Conservation (phyloP, 2,888 invertebrate genomes). For the Fragum fragum region DNA sequence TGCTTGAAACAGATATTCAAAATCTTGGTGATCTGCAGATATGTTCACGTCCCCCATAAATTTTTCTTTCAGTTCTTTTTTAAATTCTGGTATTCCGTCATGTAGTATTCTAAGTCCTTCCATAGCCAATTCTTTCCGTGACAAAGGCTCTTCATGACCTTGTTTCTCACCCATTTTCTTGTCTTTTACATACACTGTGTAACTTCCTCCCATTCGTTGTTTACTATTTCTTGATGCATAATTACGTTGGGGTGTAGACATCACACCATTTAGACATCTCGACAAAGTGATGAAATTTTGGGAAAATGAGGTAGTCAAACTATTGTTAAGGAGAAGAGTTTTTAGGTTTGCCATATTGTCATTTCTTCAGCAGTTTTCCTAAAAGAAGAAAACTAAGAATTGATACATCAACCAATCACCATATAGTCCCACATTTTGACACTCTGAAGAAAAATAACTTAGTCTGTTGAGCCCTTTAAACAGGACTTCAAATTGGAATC, state of each 20-base stretch:
- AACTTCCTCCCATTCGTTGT: neutral
- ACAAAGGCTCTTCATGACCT: neutral
- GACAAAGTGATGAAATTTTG: neutral
- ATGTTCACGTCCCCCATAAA: constrained; percentile 89
- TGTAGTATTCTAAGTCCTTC: constrained; percentile 49
- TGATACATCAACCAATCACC: too few relatives aligned
- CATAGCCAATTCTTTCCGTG: neutral
- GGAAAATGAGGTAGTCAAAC: neutral
- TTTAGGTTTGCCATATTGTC: neutral
- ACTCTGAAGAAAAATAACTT: too few relatives aligned
- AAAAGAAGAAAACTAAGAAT: neutral
- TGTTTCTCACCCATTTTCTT: neutral
- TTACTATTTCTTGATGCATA: constrained; percentile 16
- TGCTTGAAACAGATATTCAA: constrained; percentile 92
- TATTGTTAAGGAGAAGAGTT: neutral
- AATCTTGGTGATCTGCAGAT: constrained; percentile 89
- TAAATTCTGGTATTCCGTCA: constrained; percentile 48
- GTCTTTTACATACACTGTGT: constrained; percentile 6
- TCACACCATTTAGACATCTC: neutral
- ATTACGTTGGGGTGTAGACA: neutral
- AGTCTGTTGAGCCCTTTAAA: too few relatives aligned
- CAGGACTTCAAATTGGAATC: too few relatives aligned
- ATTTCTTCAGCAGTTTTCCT: neutral
- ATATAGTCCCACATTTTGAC: too few relatives aligned
- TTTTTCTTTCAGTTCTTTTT: constrained; percentile 90